These are phyloP conservation scores for Colistium nudipinnis DNA, from an alignment of 2,113 vertebrate genomes.

Conservation along the genomic window DNA sequence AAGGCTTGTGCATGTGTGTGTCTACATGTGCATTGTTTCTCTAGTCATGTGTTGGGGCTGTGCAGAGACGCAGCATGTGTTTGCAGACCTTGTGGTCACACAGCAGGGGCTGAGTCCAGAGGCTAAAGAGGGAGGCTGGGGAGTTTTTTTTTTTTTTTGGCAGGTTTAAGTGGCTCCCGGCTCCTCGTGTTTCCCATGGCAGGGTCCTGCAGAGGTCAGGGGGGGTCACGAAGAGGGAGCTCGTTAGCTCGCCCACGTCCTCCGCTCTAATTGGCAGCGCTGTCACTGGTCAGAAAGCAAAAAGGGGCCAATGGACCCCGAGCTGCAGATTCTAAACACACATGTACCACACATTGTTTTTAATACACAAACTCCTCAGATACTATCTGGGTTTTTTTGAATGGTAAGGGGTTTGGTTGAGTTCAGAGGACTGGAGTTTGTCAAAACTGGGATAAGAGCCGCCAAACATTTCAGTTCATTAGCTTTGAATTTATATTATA, in stretches of 20 bases:
- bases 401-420: constrained; percentile 26
- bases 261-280: constrained; percentile 73
- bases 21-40: constrained; percentile 54
- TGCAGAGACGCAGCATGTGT: constrained; percentile 69
- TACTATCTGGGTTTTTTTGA: constrained; percentile 37
- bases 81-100: constrained; percentile 75
- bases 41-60: constrained; percentile 65
- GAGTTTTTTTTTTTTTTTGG: constrained; percentile 33
- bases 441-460: constrained; percentile 66
- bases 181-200: constrained; percentile 73
- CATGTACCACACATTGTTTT: constrained; percentile 48
- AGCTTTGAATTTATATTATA: constrained; percentile 48
- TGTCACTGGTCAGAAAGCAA: constrained; percentile 67
- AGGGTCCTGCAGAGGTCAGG: constrained; percentile 78
- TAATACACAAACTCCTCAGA: constrained; percentile 43
- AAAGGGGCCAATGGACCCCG: constrained; percentile 55
- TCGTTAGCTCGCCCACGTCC: constrained; percentile 71
- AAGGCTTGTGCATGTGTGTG: constrained; percentile 23
- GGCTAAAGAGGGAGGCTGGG: constrained; percentile 29
- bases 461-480: constrained; percentile 70
- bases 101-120: constrained; percentile 58
- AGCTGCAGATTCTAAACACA: constrained; percentile 57
- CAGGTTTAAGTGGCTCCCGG: constrained; percentile 61
- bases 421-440: constrained; percentile 62
- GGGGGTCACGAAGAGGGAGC: constrained; percentile 79